These are phyloP conservation scores for Aethina tumida DNA, from an alignment of 1,140 invertebrate species.

Conservation along the genomic window DNA sequence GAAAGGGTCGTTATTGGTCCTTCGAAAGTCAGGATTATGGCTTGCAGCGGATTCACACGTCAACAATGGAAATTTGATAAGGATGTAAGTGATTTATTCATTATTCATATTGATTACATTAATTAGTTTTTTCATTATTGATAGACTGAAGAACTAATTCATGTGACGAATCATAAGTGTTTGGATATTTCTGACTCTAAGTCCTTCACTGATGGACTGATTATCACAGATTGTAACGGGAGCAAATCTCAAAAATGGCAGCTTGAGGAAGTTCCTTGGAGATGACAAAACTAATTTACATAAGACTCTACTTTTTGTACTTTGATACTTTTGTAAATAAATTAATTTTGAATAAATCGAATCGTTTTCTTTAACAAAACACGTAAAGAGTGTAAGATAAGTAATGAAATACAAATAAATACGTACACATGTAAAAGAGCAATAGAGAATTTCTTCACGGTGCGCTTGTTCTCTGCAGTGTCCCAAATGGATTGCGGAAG, in stretches of 20 bases:
- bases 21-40: slow-evolving; percentile 53
- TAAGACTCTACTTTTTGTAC: too few relatives aligned
- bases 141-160: slow-evolving; percentile 41
- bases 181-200: slow-evolving; percentile 37
- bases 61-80: slow-evolving; percentile 56
- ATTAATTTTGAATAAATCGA: too few relatives aligned
- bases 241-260: slow-evolving; percentile 43
- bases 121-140: slow-evolving; percentile 20
- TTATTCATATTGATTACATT: slow-evolving; percentile 6
- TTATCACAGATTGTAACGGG: slow-evolving; percentile 41
- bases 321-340: too few relatives aligned
- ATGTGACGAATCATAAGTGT: slow-evolving; percentile 44
- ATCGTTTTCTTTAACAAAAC: too few relatives aligned
- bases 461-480: too few relatives aligned
- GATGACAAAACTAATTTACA: too few relatives aligned
- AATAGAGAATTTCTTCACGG: too few relatives aligned
- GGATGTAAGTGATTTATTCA: slow-evolving; percentile 31
- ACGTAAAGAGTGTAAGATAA: too few relatives aligned
- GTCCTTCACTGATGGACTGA: slow-evolving; percentile 36
- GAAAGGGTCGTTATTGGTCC: slow-evolving; percentile 40
- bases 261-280: slow-evolving; percentile 42
- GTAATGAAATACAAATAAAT: too few relatives aligned
- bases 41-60: slow-evolving; percentile 48
- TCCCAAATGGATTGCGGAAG: too few relatives aligned
- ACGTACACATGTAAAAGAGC: too few relatives aligned